Evolutionary conservation across 2,888 invertebrate genomes (phyloP).

Genomic region (Aspidapion aeneum): DNA sequence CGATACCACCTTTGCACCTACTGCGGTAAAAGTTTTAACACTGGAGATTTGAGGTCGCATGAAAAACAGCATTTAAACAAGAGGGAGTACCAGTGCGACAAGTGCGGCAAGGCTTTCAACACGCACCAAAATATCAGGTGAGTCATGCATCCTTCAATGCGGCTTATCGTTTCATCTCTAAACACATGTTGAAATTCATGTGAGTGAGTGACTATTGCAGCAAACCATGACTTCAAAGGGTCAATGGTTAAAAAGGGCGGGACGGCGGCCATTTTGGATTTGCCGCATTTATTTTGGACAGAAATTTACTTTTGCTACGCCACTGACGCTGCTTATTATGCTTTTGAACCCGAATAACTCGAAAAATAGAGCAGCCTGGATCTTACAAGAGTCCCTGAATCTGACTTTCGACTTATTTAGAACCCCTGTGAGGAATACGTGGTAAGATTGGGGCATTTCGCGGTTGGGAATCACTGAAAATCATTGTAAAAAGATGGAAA

Average conservation of each 20-base stretch:
- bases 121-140: slow-evolving; percentile 36
- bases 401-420: too few species aligned
- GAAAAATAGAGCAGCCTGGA: too few species aligned
- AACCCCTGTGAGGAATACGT: too few species aligned
- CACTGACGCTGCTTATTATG: not conserved
- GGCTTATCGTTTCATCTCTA: not conserved
- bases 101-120: slow-evolving; percentile 35
- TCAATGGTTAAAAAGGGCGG: too few species aligned
- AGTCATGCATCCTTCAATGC: not conserved
- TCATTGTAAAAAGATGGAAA: too few species aligned
- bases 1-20: slow-evolving; percentile 35
- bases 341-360: too few species aligned
- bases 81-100: slow-evolving; percentile 35
- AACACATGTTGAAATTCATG: too few species aligned
- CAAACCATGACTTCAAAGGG: not conserved
- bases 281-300: not conserved
- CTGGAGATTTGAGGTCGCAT: slow-evolving; percentile 35
- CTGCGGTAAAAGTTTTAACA: slow-evolving; percentile 45
- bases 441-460: too few species aligned
- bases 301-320: not conserved
- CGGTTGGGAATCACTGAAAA: too few species aligned
- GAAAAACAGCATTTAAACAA: slow-evolving; percentile 38
- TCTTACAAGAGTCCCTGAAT: too few species aligned
- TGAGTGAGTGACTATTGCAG: not conserved
- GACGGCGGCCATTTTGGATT: too few species aligned